phyloP scores from a whole-genome alignment of 1,140 invertebrate species.

The Sycophila sp. region DNA sequence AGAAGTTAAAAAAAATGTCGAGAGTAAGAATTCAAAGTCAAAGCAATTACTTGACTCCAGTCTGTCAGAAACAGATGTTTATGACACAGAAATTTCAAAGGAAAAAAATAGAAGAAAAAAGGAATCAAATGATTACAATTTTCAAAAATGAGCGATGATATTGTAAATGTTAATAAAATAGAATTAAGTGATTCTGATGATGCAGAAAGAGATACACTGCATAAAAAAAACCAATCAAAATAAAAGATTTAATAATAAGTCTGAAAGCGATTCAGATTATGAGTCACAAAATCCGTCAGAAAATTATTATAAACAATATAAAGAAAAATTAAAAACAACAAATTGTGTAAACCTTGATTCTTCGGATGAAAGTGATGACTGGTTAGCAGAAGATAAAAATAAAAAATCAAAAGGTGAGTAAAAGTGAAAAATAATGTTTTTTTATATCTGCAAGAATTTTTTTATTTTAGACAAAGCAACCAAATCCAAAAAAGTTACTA shows the following conservation, averaged over 20 bases:
- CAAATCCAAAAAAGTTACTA: not conserved
- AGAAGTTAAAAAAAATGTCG: not conserved
- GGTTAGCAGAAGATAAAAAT: not conserved
- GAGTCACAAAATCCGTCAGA: not conserved
- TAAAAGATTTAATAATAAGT: not conserved
- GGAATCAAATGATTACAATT: too few species aligned
- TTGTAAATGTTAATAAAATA: too few species aligned
- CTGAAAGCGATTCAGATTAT: conserved; percentile 15
- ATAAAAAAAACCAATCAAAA: not conserved
- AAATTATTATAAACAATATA: not conserved
- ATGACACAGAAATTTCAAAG: not conserved
- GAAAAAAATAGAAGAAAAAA: too few species aligned
- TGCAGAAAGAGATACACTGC: too few species aligned
- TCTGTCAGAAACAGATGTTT: not conserved
- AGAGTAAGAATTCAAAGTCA: not conserved
- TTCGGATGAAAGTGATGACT: conserved; percentile 7
- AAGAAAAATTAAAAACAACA: not conserved
- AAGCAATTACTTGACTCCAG: too few species aligned
- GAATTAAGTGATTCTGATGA: conserved; percentile 40
- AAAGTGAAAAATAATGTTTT: too few species aligned
- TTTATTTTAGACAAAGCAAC: not conserved
- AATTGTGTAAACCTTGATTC: not conserved
- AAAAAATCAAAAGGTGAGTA: not conserved
- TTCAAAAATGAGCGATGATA: too few species aligned
- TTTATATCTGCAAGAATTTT: not conserved